Evolutionary conservation across 2,888 invertebrate species (phyloP), one percentile per base, ranked within the genome.

Genomic region (Hofmannophila pseudospretella): DNA sequence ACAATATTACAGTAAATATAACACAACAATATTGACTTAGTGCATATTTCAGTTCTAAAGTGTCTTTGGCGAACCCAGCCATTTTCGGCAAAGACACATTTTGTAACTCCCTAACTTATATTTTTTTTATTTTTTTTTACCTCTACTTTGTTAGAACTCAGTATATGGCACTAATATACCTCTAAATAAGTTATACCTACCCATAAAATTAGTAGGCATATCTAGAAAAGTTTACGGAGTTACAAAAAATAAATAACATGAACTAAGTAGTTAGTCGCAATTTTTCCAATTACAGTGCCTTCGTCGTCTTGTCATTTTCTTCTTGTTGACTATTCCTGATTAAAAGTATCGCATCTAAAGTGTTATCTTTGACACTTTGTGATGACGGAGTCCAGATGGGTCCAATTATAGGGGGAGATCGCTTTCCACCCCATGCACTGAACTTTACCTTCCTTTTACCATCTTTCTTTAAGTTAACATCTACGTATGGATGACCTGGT

Each of bases 381-480:
- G 70, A 44, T 0, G 74, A 61, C 0, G 82, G 84, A 0, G 76
- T 79, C 85, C 85, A 85, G 22, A 86, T 81, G 0, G 85, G 85
- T 0, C 85, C 85, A n/a, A 86, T 85, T 22, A 86, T 79, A 0
- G 85, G 85, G 0, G 81, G 80, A 0, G 84, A 75, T 25, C 85
- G 58, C 41, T 86, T 85, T 0, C 86, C 86, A 0, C 85, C 85
- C 86, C 86, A 85, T 10, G 80, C 76, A 44, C 85, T 86, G 36
- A 86, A 86, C 42, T 85, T 85, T 3, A 84, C 78, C 60, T 85
- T 85, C 53, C 85, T 64, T 47, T 85, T 86, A 0, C 84, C 85
- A 39, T 85, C 82, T 36, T 77, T 84, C 49, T 81, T 85, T 39
- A 84, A 54, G 34, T 73, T 68, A 1, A 84, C 67, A 23, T 81